phyloP scores from a whole-genome alignment of 2,113 vertebrate genomes.

The Chaetops frenatus region DNA sequence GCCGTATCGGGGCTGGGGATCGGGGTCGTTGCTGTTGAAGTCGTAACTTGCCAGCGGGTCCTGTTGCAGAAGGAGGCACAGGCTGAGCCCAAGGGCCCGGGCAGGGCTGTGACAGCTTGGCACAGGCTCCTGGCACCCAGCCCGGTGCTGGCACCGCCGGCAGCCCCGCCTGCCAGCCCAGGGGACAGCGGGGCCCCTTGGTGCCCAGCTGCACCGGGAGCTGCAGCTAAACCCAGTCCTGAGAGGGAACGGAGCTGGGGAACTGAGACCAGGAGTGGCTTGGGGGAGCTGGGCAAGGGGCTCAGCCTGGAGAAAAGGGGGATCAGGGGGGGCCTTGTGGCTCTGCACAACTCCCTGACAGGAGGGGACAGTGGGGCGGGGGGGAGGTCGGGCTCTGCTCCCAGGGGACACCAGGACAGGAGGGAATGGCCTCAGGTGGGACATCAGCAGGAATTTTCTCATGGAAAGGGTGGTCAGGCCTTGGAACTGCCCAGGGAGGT shows the following conservation, averaged over 20 bases:
- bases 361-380: not conserved
- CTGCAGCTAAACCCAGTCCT: not conserved
- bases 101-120: not conserved
- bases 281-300: not conserved
- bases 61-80: not conserved
- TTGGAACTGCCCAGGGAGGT: not conserved
- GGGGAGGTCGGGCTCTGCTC: accelerated
- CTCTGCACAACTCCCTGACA: not conserved
- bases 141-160: accelerated
- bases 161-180: not conserved
- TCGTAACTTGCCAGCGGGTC: conserved; percentile 77
- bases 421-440: not conserved
- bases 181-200: not conserved
- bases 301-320: not conserved
- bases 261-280: not conserved
- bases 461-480: not conserved
- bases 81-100: accelerated
- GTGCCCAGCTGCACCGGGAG: accelerated
- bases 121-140: not conserved
- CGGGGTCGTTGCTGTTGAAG: conserved; percentile 71
- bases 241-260: not conserved
- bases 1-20: conserved; percentile 72
- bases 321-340: accelerated
- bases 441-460: not conserved
- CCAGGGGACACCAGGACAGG: not conserved